A percentile compares a stretch with the other conserved stretches of the same genome.
These are phyloP conservation scores for Pygocentrus nattereri DNA, from an alignment of 2,797 vertebrate species.

Conservation along the genomic window DNA sequence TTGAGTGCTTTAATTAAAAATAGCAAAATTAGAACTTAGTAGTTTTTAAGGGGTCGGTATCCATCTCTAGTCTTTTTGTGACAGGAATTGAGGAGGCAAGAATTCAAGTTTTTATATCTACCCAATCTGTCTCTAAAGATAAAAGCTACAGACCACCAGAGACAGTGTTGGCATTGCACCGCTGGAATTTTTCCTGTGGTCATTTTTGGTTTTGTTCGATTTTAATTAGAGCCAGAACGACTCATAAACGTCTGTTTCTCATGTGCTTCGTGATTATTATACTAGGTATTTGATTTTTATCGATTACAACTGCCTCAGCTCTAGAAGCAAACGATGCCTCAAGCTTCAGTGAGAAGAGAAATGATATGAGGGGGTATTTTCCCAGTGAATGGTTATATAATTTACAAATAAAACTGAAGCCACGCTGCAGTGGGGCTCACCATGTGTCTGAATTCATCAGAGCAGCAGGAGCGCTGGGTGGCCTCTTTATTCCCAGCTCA, in stretches of 20 bases:
- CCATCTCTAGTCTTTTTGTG: too few species aligned
- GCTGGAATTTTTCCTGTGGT: neutral
- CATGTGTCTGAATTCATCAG: slow-evolving; percentile 42
- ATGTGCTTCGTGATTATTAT: neutral
- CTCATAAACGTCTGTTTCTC: neutral
- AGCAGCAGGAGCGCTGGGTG: slow-evolving; percentile 54
- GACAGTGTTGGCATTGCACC: neutral
- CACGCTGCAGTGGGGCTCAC: too few species aligned
- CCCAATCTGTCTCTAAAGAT: neutral
- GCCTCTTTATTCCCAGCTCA: slow-evolving; percentile 59
- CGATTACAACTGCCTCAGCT: neutral
- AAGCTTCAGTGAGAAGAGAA: neutral
- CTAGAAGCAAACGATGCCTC: too few species aligned
- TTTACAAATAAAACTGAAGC: too few species aligned
- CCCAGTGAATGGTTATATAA: too few species aligned
- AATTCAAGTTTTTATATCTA: too few species aligned
- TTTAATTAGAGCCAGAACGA: neutral
- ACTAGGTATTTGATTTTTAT: neutral
- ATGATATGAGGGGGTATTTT: too few species aligned
- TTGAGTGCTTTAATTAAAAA: too few species aligned
- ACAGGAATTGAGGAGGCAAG: too few species aligned
- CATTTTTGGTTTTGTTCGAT: neutral
- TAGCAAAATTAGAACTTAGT: too few species aligned
- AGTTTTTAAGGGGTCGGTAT: too few species aligned
- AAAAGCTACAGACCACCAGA: neutral